Percentiles rank a stretch among this genome's conserved stretches.
phyloP scores from a whole-genome alignment of 2,888 invertebrate genomes.

The Harmothoe impar region DNA sequence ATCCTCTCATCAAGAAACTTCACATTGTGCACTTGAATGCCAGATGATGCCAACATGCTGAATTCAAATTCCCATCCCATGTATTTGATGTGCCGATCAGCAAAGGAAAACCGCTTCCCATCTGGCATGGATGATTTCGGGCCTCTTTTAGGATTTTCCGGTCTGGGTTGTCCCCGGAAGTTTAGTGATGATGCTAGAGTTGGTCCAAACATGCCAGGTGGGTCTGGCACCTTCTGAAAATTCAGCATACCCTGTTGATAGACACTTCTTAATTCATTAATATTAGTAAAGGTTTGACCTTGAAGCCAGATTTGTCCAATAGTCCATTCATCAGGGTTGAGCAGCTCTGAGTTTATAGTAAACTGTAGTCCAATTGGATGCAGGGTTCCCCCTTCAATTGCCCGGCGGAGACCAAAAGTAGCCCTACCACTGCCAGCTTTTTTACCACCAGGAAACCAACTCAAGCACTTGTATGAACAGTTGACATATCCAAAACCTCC shows the following conservation, averaged over 20 bases:
- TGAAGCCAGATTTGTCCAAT: conserved; percentile 64
- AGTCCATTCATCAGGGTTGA: neutral
- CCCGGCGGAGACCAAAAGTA: neutral
- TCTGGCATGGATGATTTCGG: neutral
- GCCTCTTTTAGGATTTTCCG: neutral
- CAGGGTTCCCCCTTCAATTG: neutral
- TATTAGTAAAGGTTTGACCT: conserved; percentile 27
- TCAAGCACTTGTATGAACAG: neutral
- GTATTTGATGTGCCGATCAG: neutral
- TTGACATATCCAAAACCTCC: neutral
- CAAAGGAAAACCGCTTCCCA: neutral
- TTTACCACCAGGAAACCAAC: neutral
- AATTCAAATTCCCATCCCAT: conserved; percentile 23
- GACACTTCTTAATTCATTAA: conserved; percentile 37
- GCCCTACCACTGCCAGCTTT: neutral
- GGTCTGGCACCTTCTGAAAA: neutral
- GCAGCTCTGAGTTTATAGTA: neutral
- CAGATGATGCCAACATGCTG: neutral
- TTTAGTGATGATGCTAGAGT: neutral
- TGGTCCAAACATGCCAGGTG: neutral
- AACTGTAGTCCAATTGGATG: conserved; percentile 40
- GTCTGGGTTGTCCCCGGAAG: neutral
- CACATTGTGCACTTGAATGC: neutral
- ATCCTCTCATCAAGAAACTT: neutral
- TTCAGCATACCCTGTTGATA: neutral